Base-by-base conservation (phyloP, 37 sponge, comb jelly and placozoan species). In the Axinella damicornis region DNA sequence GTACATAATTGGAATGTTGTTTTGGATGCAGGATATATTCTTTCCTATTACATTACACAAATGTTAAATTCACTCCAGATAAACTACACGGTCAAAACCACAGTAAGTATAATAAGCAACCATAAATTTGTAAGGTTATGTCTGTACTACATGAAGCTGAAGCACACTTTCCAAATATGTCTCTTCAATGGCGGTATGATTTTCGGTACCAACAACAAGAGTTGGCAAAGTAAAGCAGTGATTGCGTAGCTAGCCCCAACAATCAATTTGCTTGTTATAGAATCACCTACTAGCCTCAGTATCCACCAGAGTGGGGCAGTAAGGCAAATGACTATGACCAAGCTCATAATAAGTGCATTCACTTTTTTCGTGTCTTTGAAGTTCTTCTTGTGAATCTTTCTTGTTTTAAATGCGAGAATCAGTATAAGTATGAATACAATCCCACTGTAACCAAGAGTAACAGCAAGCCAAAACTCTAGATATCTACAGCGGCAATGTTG, bases 301-400 rank as follows among this genome's bases (percentile, higher is more conserved):
- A 61, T 11, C 27, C 62, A 22, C 62, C 62, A 61, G 12, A 61
- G 27, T 61, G 62, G 25, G 4, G 27, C 25, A 25, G 27, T 14
- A 61, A 61, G 25, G 62, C n/a, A 14, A 11, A 22, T 27, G 13
- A 22, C 4, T 14, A 25, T 25, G 62, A 61, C n/a, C 27, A 61
- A 25, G 18, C 22, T 9, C 5, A 68, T 5, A 68, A 76, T 38
- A 76, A 6, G 57, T 19, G 37, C 62, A 28, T 34, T 59, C 19
- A 76, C 57, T 33, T 76, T 76, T 57, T 76, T 76, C 2, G 77
- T 76, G 62, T 76, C 77, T 58, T 59, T 76, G 62, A 59, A 76
- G 27, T 76, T 76, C 33, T 18, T 13, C 20, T 37, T 21, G 4
- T 58, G 5, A 20, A 76, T 76, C 35, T 76, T 76, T 33, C 77